Percentiles rank a stretch among this genome's conserved stretches.
These are phyloP conservation scores for Ophiothrix spiculata DNA, from an alignment of 35 echinoderm and acorn worm species.

Conservation along the genomic window DNA sequence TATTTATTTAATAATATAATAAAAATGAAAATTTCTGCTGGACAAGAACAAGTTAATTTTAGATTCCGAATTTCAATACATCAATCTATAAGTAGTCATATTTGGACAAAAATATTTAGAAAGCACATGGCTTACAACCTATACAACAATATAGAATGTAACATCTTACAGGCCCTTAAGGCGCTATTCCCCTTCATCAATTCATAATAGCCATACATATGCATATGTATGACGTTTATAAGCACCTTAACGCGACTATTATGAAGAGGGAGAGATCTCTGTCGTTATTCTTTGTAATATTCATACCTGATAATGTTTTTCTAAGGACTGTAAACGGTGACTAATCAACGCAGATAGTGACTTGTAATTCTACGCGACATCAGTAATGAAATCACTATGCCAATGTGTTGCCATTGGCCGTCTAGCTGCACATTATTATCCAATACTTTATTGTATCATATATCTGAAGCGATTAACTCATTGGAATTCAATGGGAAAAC, in stretches of 20 bases:
- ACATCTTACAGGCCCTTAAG: not conserved
- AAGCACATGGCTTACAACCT: not conserved
- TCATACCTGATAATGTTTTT: constrained; percentile 13
- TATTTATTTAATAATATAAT: too few relatives aligned
- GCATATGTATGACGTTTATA: not conserved
- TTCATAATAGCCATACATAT: not conserved
- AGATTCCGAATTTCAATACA: too few relatives aligned
- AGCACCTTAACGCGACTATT: constrained; percentile 11
- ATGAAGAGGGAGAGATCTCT: not conserved
- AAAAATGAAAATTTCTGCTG: too few relatives aligned
- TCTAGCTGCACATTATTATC: constrained; percentile 1
- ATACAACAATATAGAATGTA: not conserved
- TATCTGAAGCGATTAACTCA: constrained; percentile 2
- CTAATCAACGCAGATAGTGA: not conserved
- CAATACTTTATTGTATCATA: constrained; percentile 1
- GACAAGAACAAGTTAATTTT: too few relatives aligned
- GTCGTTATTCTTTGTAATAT: constrained; percentile 13
- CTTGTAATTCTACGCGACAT: not conserved
- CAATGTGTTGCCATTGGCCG: not conserved
- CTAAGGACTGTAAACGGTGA: constrained; percentile 11
- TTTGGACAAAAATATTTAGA: too few relatives aligned
- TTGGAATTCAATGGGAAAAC: not conserved
- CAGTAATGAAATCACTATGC: not conserved
- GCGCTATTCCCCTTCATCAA: not conserved
- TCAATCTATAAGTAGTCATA: too few relatives aligned